phyloP scores from a whole-genome alignment of 2,113 vertebrate genomes.

The Gobiocypris rarus region DNA sequence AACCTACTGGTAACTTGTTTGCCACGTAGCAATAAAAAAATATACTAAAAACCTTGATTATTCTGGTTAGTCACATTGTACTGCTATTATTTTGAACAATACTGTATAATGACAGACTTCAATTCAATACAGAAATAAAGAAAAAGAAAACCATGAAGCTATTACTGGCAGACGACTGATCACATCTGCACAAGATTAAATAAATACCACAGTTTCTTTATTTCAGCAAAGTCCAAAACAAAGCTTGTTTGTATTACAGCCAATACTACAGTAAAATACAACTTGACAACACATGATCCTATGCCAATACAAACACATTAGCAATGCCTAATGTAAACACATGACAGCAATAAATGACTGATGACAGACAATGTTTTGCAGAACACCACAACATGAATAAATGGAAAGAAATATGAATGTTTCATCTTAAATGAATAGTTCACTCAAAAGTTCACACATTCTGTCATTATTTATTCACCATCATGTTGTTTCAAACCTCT shows the following conservation, averaged over 20 bases:
- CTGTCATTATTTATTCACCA: not conserved
- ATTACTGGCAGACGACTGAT: constrained; percentile 5
- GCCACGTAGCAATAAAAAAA: too few species aligned
- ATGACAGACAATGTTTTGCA: constrained; percentile 13
- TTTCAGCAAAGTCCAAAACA: not conserved
- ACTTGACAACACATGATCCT: not conserved
- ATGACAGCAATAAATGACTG: not conserved
- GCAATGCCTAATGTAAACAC: not conserved
- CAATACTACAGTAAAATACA: not conserved
- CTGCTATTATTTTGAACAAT: too few species aligned
- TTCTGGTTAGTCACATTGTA: too few species aligned
- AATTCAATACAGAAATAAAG: not conserved
- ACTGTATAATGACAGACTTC: not conserved
- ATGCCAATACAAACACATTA: constrained; percentile 1
- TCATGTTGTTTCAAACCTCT: not conserved
- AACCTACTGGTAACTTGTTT: too few species aligned
- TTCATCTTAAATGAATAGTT: not conserved
- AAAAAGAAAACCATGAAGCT: not conserved
- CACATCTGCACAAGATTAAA: constrained; percentile 15
- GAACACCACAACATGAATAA: not conserved
- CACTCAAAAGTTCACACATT: not conserved
- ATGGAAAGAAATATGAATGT: not conserved
- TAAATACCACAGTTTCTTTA: constrained; percentile 14
- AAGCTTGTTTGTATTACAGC: constrained; percentile 2
- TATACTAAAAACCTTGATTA: too few species aligned